A percentile compares a stretch with the other conserved stretches of the same genome.
phyloP scores from a whole-genome alignment of 2,113 vertebrate genomes.

The Martes martes region DNA sequence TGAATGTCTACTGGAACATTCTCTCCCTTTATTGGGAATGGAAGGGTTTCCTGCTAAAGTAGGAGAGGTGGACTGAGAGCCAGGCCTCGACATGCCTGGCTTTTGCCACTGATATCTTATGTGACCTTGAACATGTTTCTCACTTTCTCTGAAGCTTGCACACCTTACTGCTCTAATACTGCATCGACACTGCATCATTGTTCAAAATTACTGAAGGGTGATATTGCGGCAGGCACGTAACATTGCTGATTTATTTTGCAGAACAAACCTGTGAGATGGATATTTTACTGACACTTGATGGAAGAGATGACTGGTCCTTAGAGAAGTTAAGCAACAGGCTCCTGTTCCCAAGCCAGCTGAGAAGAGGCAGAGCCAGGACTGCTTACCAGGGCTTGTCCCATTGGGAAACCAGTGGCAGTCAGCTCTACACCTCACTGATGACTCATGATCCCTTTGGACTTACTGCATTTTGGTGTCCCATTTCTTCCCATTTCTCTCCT shows the following conservation, averaged over 20 bases:
- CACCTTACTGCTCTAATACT: neutral
- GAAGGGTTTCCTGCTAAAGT: neutral
- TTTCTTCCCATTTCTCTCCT: neutral
- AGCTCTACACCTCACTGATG: rapidly evolving
- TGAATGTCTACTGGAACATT: neutral
- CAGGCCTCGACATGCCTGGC: neutral
- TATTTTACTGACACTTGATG: neutral
- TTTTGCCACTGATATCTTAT: neutral
- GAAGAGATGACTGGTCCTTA: neutral
- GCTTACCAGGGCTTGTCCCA: rapidly evolving
- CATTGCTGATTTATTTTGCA: neutral
- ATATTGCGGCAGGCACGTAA: neutral
- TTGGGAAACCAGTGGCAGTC: neutral
- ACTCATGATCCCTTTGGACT: rapidly evolving
- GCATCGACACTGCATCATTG: no score
- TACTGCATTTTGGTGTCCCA: neutral
- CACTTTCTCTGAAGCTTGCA: neutral
- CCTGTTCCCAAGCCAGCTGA: neutral
- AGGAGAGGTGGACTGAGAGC: neutral
- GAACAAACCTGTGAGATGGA: neutral
- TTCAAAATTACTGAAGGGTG: neutral
- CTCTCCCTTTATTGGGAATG: neutral
- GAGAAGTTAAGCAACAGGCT: neutral
- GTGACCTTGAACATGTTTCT: neutral
- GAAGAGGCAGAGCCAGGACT: neutral